Evolutionary conservation across 1,140 invertebrate species (phyloP).

Genomic region (Drosophila azteca): DNA sequence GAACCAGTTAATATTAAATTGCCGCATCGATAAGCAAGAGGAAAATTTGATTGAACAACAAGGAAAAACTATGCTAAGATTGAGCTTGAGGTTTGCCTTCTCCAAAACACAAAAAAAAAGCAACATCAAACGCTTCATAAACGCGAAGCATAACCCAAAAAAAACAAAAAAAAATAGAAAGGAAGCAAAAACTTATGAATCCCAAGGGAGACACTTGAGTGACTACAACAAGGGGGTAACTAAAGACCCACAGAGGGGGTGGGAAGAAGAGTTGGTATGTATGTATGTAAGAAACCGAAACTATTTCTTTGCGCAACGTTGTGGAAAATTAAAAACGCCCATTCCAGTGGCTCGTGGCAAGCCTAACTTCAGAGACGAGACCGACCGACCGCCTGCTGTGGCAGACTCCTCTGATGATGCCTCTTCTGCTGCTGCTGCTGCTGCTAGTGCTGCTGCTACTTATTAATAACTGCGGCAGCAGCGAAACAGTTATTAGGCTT

Average conservation of each 20-base stretch:
- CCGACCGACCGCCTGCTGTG: slow-evolving; percentile 27
- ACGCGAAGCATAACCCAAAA: slow-evolving; percentile 50
- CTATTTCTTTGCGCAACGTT: slow-evolving; percentile 83
- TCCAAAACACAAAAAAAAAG: slow-evolving; percentile 23
- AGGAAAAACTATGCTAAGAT: slow-evolving; percentile 57
- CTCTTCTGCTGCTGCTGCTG: slow-evolving; percentile 8
- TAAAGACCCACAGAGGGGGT: slow-evolving; percentile 9
- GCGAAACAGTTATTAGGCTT: slow-evolving; percentile 66
- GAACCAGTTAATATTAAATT: slow-evolving; percentile 80
- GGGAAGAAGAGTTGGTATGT: slow-evolving; percentile 7
- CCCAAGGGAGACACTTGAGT: slow-evolving; percentile 77
- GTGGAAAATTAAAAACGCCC: slow-evolving; percentile 80
- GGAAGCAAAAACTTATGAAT: slow-evolving; percentile 57
- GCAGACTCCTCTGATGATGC: background rate
- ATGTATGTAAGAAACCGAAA: slow-evolving; percentile 49
- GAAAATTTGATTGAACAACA: slow-evolving; percentile 40
- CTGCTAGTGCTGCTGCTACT: slow-evolving; percentile 50
- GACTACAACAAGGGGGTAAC: slow-evolving; percentile 47
- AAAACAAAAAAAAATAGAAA: background rate
- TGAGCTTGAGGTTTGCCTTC: slow-evolving; percentile 38
- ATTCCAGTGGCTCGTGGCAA: slow-evolving; percentile 4
- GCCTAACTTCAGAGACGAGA: slow-evolving; percentile 20
- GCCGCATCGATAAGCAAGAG: slow-evolving; percentile 63
- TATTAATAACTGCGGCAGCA: slow-evolving; percentile 69
- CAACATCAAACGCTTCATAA: slow-evolving; percentile 82